A percentile compares a stretch with the other conserved stretches of the same genome.
Evolutionary conservation across 2,113 vertebrate genomes (phyloP).

Genomic region (Donacobius atricapilla): DNA sequence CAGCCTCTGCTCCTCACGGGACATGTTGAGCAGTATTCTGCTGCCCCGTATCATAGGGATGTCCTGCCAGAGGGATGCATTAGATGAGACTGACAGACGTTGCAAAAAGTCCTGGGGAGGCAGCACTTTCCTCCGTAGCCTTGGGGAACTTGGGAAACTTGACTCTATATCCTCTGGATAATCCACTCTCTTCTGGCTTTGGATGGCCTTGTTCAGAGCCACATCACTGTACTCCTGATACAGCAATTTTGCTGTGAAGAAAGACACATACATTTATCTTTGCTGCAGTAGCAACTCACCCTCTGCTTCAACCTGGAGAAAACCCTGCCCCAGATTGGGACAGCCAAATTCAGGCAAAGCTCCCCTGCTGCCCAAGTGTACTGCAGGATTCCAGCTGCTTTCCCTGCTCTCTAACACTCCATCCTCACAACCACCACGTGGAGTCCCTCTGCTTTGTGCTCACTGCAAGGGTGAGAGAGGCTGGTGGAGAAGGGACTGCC

Average conservation of each 20-base stretch:
- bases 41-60: slow-evolving; percentile 84
- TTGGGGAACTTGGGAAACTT: slow-evolving; percentile 55
- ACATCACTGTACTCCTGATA: slow-evolving; percentile 96
- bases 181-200: slow-evolving; percentile 84
- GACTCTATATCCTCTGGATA: slow-evolving; percentile 36
- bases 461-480: not conserved
- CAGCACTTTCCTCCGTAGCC: slow-evolving; percentile 60
- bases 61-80: slow-evolving; percentile 87
- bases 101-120: slow-evolving; percentile 79
- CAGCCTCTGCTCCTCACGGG: slow-evolving; percentile 84
- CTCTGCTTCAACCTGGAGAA: not conserved
- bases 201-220: slow-evolving; percentile 88
- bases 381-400: not conserved
- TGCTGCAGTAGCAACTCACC: not conserved
- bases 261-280: not conserved
- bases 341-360: not conserved
- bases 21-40: slow-evolving; percentile 77
- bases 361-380: not conserved
- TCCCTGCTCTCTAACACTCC: not conserved
- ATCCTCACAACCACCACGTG: not conserved
- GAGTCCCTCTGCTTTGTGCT: not conserved
- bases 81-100: slow-evolving; percentile 78
- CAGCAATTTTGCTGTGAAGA: slow-evolving; percentile 80
- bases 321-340: not conserved
- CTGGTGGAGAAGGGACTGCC: not conserved